phyloP scores from a whole-genome alignment of 2,797 vertebrate genomes.

The Malurus splendens region DNA sequence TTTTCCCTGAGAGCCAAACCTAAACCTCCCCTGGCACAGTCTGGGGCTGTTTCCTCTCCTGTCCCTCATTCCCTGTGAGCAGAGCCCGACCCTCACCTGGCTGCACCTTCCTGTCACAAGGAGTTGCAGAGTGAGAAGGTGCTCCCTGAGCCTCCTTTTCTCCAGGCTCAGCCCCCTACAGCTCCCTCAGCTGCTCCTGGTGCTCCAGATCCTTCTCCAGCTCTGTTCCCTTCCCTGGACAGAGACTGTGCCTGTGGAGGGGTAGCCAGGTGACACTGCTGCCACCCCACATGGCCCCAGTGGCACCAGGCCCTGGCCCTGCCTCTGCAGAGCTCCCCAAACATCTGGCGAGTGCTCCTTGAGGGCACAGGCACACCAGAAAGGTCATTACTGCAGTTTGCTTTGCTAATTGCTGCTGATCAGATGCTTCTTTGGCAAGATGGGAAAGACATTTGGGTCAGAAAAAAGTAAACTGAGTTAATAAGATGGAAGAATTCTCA shows the following conservation, averaged over 20 bases:
- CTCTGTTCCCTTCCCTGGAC: neutral
- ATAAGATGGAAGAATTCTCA: neutral
- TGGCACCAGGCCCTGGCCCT: neutral
- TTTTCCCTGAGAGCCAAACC: neutral
- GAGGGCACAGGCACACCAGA: neutral
- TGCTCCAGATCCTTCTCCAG: neutral
- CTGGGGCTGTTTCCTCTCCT: neutral
- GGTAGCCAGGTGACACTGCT: neutral
- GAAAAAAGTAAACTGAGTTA: neutral
- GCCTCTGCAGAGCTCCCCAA: neutral
- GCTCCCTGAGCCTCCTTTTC: neutral
- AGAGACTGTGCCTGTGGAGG: neutral
- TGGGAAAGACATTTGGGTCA: neutral
- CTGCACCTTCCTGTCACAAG: neutral
- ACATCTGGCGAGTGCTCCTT: neutral
- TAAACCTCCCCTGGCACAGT: neutral
- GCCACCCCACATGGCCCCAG: neutral
- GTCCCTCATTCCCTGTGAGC: neutral
- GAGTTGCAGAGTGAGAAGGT: neutral
- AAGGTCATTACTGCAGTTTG: neutral
- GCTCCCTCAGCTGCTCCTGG: neutral
- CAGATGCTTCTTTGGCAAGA: neutral
- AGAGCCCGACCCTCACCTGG: fast-evolving
- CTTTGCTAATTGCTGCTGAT: slow-evolving; percentile 19
- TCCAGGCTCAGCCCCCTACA: neutral